Conservation (phyloP, 2,797 vertebrate species). For the Xerus rutilus region DNA sequence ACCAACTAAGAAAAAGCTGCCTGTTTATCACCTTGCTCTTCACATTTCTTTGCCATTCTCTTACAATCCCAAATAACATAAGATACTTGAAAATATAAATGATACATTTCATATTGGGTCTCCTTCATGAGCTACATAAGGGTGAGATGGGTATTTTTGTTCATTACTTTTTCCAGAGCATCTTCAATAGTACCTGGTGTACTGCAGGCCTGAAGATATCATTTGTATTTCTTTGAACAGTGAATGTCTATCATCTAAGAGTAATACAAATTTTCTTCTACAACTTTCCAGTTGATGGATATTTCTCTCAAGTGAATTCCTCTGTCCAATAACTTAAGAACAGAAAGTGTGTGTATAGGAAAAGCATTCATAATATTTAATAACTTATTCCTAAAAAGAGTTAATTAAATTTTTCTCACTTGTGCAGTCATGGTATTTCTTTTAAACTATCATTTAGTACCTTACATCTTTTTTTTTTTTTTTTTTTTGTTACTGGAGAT, state of each 20-base stretch:
- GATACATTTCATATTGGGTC: not conserved
- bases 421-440: not conserved
- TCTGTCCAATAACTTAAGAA: not conserved
- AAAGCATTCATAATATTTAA: not conserved
- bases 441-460: not conserved
- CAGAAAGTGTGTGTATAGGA: fast-evolving
- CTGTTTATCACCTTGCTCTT: not conserved
- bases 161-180: not conserved
- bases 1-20: not conserved
- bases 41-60: not conserved
- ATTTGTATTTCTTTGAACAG: not conserved
- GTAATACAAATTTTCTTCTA: not conserved
- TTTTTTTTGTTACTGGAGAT: no score
- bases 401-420: conserved; percentile 16
- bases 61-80: not conserved
- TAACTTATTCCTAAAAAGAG: not conserved
- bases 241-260: not conserved
- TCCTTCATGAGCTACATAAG: not conserved
- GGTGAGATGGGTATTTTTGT: not conserved
- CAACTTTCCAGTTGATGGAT: not conserved
- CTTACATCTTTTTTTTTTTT: not conserved
- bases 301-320: conserved; percentile 15
- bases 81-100: not conserved
- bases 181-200: not conserved
- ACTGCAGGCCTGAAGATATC: not conserved